These are phyloP conservation scores for Hippocampus abdominalis DNA, from an alignment of 2,113 vertebrate species.

Conservation along the genomic window DNA sequence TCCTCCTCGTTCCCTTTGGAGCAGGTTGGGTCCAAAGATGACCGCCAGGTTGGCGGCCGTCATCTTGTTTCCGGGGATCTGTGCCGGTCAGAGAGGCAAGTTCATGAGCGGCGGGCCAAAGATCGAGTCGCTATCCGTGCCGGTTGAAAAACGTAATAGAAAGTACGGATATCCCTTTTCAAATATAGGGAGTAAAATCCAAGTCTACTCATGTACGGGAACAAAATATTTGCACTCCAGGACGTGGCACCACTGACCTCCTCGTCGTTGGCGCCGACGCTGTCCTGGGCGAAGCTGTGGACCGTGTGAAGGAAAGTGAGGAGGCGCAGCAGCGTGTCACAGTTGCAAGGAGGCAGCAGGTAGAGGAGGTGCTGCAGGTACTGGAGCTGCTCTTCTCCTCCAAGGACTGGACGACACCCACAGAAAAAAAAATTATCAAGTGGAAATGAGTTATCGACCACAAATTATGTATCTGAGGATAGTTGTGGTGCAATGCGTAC, in stretches of 20 bases:
- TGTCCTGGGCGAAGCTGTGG: slow-evolving; percentile 77
- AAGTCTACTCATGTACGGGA: not conserved
- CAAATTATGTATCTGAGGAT: not conserved
- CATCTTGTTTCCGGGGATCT: slow-evolving; percentile 93
- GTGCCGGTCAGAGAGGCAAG: not conserved
- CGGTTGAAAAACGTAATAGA: not conserved
- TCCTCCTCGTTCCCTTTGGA: slow-evolving; percentile 77
- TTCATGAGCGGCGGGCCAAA: no score
- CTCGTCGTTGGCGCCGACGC: slow-evolving; percentile 66
- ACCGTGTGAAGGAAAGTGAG: slow-evolving; percentile 78
- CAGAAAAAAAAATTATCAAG: no score
- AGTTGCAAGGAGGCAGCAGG: slow-evolving; percentile 87
- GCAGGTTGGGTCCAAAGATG: slow-evolving; percentile 87
- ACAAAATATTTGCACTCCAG: no score
- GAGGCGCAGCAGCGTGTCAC: slow-evolving; percentile 85
- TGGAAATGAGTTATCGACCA: not conserved
- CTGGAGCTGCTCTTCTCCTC: slow-evolving; percentile 71
- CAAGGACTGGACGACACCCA: slow-evolving; percentile 66
- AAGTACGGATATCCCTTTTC: no score
- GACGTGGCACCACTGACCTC: slow-evolving; percentile 64
- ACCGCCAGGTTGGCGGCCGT: slow-evolving; percentile 86
- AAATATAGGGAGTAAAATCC: not conserved
- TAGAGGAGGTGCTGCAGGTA: slow-evolving; percentile 85
- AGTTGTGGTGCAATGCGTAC: slow-evolving; percentile 55
- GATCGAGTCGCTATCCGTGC: not conserved